Evolutionary conservation across 2,888 invertebrate species (phyloP), one percentile per base, ranked within the genome.

Genomic region (Fabriciana adippe): DNA sequence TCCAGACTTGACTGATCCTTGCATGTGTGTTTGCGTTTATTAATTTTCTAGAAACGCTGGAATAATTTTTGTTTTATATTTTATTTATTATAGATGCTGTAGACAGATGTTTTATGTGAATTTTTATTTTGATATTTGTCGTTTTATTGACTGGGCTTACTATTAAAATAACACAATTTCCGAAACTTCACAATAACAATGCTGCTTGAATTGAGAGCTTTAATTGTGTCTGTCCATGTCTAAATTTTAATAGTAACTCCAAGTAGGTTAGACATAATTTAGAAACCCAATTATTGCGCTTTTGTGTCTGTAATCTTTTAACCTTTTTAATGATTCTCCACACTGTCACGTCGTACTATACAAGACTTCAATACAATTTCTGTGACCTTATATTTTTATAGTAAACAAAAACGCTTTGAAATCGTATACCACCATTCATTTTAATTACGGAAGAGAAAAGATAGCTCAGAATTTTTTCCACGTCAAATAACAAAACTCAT

Each of bases 11-110:
- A 81, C 35, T 78, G 83, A 81, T 81, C 79, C 81, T 81, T 88
- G 91, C 91, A 91, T 92, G 90, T 81, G 81, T 86, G 82, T 86
- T 86, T 82, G 85, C 85, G 79, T 84, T 82, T 75, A 78, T 81
- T 85, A 55, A 78, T 74, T 81, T 78, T 72, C 73, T 78, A 74
- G 70, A 76, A 75, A 69, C 72, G 75, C 79, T 77, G 77, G 74
- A 71, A 77, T 64, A 79, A 15, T 67, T 47, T 60, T 63, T 51
- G 18, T n/a, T 50, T 50, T 64, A 26, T 48, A 16, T 61, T 51
- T 48, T 41, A 48, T 55, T 47, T 67, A 50, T 47, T 67, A 21
- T 60, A 56, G 55, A 81, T 74, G 61, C 50, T 53, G 61, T 61
- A 61, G 61, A 61, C 75, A 74, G 74, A 73, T 71, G 70, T 70